phyloP scores from a whole-genome alignment of 2,797 vertebrate genomes.

The Platyrinchus mystaceus region DNA sequence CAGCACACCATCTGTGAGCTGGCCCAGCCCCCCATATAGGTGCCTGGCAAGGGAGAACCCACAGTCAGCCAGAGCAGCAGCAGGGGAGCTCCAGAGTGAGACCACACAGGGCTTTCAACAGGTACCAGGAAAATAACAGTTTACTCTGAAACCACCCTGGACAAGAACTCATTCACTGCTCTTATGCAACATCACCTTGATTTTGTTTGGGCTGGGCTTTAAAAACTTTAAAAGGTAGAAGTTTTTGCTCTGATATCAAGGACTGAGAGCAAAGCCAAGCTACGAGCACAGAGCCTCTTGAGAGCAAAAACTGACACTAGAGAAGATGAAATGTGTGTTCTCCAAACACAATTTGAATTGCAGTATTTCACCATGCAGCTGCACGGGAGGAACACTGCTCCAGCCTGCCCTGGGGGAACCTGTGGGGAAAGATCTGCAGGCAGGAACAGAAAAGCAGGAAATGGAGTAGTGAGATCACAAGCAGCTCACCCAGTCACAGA shows the following conservation, averaged over 20 bases:
- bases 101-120: fast-evolving
- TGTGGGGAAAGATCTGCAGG: background rate
- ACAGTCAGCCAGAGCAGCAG: background rate
- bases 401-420: background rate
- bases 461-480: background rate
- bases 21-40: slow-evolving; percentile 89
- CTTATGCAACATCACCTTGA: background rate
- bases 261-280: background rate
- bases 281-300: background rate
- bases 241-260: background rate
- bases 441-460: background rate
- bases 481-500: background rate
- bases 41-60: slow-evolving; percentile 69
- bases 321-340: background rate
- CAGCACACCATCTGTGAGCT: slow-evolving; percentile 92
- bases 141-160: background rate
- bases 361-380: background rate
- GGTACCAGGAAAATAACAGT: background rate
- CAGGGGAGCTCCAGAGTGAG: background rate
- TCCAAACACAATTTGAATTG: background rate
- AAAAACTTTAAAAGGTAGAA: background rate
- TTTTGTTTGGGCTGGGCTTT: background rate
- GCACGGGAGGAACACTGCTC: background rate
- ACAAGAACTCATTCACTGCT: background rate
- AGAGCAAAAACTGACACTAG: background rate